Evolutionary conservation across 1,140 invertebrate genomes (phyloP), one percentile per base, ranked within the genome.

Genomic region (Drosophila truncata): DNA sequence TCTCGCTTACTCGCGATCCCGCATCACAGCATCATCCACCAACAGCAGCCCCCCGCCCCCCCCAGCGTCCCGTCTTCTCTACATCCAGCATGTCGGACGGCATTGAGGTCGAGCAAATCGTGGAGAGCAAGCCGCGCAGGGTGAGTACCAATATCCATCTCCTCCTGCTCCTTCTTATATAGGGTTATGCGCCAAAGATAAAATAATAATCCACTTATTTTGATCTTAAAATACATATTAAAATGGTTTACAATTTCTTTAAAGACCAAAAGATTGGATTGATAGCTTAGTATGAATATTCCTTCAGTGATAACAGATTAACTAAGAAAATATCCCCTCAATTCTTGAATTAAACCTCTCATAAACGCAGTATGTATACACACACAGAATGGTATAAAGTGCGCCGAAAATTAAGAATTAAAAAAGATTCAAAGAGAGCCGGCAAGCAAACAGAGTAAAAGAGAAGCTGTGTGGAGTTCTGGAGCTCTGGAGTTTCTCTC

Each of bases 31-130:
- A 59, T 54, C 39, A n/a, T n/a, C 33, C 10, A 33, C 62, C 42
- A 58, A 71, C 58, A 60, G 47, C 75, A 58, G 31, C 54, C 29
- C 37, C 41, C 42, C 75, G 52, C 23, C 54, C 29, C 37, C 41
- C 42, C 42, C 23, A 42, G 57, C 49, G 70, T 47, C 47, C 41
- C 77, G 71, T 46, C 52, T 50, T 23, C 33, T 61, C 49, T 35
- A 52, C 47, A 60, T 41, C 14, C 31, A 88, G 75, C 77, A 92
- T 92, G 91, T 92, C 91, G 83, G 91, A 92, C 91, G 91, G 91
- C 83, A 91, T 92, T 76, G 91, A 92, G 81, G 91, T 92, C 72
- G 91, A 91, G 79, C 91, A 92, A 80, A 91, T 92, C 63, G 83
- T 92, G 47, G 91, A 92, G 86, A 92, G 76, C 81, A 92, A 92